Evolutionary conservation across 2,797 vertebrate genomes (phyloP), one percentile per base, ranked within the genome.

Genomic region (Eulemur albifrons): DNA sequence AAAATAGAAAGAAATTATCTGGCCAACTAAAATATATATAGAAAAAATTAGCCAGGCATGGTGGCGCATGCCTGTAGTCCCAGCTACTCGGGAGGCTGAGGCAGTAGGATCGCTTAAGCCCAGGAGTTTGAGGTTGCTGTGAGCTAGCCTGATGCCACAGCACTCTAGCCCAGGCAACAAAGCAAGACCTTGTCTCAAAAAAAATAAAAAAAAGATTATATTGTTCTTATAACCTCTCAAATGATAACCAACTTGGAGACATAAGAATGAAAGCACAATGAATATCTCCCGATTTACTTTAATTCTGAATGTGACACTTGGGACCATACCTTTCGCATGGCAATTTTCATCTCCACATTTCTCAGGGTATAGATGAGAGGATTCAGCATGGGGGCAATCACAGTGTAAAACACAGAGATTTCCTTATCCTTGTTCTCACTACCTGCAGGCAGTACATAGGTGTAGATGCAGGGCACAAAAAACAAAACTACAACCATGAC

Each of bases 321-420:
- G 50, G 59, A 81, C 40, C 94, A 97, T 0, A 85, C 43, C 17
- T 94, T 97, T 27, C 17, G 9, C 48, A 97, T 90, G 10, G 95
- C 75, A 0, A 43, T 23, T 79, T 96, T 97, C 70, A 97, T 97
- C 65, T 97, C 95, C 48, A 23, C n/a, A 40, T 97, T 98, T 69
- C 97, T 96, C 21, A 98, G 52, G 1, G 93, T 97, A 10, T 97
- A 97, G 23, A 98, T 97, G 7, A 97, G 65, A 10, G 97, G 98
- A 81, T 98, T 98, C 5, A 97, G 59, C 63, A 97, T 91, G 4
- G 97, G 94, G 0, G 95, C 82, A 18, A 97, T 25, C 25, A 97
- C 73, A 3, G 92, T 93, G n/a, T 98, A 97, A 72, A 97, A 92
- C 30, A 97, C 65, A 10, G 96, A 94, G 48, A 96, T 91, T 69